phyloP scores from a whole-genome alignment of 1,140 invertebrate species.

The Musca domestica region DNA sequence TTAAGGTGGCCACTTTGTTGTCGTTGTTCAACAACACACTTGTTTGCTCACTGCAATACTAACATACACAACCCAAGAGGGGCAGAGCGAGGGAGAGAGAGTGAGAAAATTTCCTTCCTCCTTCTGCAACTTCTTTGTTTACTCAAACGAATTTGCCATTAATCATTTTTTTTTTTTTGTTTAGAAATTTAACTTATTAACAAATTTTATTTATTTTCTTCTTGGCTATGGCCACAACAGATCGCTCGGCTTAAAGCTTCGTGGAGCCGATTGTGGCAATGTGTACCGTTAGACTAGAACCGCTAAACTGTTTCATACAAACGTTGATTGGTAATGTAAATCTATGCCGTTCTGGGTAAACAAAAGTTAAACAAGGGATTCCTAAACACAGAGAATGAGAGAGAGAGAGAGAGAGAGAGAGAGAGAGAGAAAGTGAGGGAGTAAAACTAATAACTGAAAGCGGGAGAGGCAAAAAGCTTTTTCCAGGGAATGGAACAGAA shows the following conservation, averaged over 20 bases:
- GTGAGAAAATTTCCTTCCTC: too few relatives aligned
- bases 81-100: too few relatives aligned
- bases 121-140: too few relatives aligned
- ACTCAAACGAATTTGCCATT: too few relatives aligned
- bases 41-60: too few relatives aligned
- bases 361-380: too few relatives aligned
- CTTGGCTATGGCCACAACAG: neutral
- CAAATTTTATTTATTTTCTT: neutral
- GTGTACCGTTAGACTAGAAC: conserved; percentile 4
- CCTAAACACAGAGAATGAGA: neutral
- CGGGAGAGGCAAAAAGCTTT: too few relatives aligned
- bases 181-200: neutral
- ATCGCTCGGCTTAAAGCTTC: too few relatives aligned
- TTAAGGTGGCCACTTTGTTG: too few relatives aligned
- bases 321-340: neutral
- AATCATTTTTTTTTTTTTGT: neutral
- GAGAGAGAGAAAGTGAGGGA: neutral
- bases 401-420: conserved; percentile 1
- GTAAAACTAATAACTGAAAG: neutral
- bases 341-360: neutral
- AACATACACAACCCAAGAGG: too few relatives aligned
- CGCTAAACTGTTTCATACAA: neutral
- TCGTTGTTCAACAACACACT: too few relatives aligned
- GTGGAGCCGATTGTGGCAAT: neutral
- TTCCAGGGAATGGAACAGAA: too few relatives aligned